Conservation (phyloP, 1,140 invertebrate genomes). For the Neodiprion virginianus region DNA sequence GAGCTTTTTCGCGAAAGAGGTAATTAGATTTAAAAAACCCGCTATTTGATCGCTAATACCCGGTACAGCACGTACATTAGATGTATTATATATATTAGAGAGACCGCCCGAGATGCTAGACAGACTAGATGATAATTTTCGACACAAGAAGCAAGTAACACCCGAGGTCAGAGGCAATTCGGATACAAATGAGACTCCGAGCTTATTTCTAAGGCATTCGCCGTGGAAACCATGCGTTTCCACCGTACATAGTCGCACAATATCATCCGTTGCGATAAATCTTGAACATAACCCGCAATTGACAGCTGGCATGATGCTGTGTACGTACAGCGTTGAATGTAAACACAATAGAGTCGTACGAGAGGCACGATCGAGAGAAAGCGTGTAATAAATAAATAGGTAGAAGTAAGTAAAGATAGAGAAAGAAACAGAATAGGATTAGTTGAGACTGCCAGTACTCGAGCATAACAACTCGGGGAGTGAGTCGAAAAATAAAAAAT, state of each 20-base stretch:
- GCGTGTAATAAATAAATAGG: background rate
- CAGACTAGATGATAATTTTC: no score
- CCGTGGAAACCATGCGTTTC: conserved; percentile 1
- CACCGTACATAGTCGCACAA: background rate
- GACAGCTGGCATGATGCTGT: background rate
- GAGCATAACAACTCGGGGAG: no score
- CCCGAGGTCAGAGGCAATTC: background rate
- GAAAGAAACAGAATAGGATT: no score
- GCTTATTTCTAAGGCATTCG: background rate
- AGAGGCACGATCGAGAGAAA: background rate
- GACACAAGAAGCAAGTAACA: background rate
- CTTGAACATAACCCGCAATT: background rate
- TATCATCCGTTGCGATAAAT: background rate
- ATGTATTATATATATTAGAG: background rate
- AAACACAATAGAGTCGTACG: background rate
- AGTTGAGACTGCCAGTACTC: no score
- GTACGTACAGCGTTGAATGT: background rate
- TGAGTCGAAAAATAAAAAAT: no score
- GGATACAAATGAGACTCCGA: background rate
- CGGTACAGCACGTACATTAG: background rate
- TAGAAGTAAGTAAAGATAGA: no score
- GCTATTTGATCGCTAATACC: background rate
- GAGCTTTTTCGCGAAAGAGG: no score
- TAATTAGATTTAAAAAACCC: no score
- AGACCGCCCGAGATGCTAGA: background rate